Conservation (phyloP, 2,888 invertebrate species). For the Deilephila elpenor region DNA sequence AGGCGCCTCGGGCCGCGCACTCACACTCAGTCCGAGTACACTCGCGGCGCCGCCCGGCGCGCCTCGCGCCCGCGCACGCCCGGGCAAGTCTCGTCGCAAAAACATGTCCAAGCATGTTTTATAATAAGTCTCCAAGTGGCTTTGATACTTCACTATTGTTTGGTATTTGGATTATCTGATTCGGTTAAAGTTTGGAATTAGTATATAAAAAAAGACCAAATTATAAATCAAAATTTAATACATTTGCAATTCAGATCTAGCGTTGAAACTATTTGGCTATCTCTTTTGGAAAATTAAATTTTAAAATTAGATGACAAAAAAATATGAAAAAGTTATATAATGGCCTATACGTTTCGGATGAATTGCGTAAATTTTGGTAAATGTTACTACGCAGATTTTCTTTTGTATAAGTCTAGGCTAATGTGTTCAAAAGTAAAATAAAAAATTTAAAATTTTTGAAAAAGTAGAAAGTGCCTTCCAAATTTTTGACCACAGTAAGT, state of each 20-base stretch:
- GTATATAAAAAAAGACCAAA: conserved; percentile 81
- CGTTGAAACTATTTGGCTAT: conserved; percentile 82
- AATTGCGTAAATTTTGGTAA: conserved; percentile 84
- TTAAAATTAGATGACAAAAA: conserved; percentile 71
- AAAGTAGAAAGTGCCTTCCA: conserved; percentile 94
- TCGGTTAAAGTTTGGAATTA: conserved; percentile 82
- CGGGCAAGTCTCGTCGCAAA: conserved; percentile 70
- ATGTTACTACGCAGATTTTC: conserved; percentile 85
- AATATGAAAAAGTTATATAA: conserved; percentile 67
- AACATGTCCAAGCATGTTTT: conserved; percentile 70
- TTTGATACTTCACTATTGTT: conserved; percentile 83
- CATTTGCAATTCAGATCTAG: conserved; percentile 79
- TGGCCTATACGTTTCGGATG: conserved; percentile 82
- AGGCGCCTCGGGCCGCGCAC: conserved; percentile 34
- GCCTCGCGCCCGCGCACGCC: conserved; percentile 41
- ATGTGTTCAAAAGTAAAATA: conserved; percentile 89
- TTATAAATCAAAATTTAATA: conserved; percentile 71
- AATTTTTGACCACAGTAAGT: conserved; percentile 86
- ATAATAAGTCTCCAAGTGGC: conserved; percentile 83
- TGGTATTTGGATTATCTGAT: conserved; percentile 78
- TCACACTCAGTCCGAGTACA: not conserved
- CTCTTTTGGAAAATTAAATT: conserved; percentile 81
- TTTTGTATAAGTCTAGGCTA: conserved; percentile 87
- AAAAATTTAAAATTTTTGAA: conserved; percentile 82
- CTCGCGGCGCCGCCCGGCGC: conserved; percentile 27